Evolutionary conservation across 2,888 invertebrate species (phyloP).

Genomic region (Antheraea assamensis): DNA sequence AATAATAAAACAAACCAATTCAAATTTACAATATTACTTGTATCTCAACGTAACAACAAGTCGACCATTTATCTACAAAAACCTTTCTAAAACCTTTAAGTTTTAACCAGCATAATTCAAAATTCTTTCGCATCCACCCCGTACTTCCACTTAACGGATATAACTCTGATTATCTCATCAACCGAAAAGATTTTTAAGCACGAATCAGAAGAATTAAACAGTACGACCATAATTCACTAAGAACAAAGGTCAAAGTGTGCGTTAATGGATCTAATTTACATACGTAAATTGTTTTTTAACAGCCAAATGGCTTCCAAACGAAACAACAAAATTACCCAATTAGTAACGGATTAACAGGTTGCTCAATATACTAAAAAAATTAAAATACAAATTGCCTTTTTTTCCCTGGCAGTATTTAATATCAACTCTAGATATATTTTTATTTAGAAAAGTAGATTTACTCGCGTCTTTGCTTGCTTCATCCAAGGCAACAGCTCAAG

Average conservation of each 20-base stretch:
- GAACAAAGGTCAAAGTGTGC: conserved; percentile 11
- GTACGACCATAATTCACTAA: not conserved
- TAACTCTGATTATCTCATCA: not conserved
- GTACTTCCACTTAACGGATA: not conserved
- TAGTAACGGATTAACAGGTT: not conserved
- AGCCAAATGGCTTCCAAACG: conserved; percentile 13
- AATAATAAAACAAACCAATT: too few species aligned
- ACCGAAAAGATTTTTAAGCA: not conserved
- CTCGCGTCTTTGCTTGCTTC: too few species aligned
- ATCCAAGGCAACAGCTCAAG: too few species aligned
- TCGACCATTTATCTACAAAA: too few species aligned
- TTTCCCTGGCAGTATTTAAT: not conserved
- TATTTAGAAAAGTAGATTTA: not conserved
- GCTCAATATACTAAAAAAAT: conserved; percentile 8
- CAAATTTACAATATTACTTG: too few species aligned
- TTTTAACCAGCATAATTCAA: too few species aligned
- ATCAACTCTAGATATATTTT: not conserved
- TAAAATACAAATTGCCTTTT: conserved; percentile 1
- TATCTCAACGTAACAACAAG: too few species aligned
- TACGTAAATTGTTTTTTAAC: conserved; percentile 18
- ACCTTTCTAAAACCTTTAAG: too few species aligned
- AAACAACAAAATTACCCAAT: conserved; percentile 15
- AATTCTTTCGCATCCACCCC: too few species aligned
- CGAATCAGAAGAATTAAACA: not conserved
- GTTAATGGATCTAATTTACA: conserved; percentile 9